Evolutionary conservation across 2,797 vertebrate species (phyloP).

Genomic region (Garrulus glandarius): DNA sequence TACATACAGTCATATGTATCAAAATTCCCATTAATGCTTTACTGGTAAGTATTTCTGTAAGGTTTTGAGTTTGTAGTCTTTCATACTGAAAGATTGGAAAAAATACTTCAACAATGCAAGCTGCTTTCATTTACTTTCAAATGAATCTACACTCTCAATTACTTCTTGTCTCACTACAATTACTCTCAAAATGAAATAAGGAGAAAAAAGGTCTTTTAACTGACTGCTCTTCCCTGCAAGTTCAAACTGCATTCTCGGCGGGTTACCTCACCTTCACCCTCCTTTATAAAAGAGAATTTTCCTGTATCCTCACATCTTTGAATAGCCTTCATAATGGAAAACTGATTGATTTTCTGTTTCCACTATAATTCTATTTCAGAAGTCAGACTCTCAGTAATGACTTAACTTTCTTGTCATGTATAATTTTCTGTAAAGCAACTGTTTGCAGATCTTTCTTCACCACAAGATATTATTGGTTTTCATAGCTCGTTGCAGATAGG

Average conservation of each 20-base stretch:
- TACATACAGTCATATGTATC: not conserved
- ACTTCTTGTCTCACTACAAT: not conserved
- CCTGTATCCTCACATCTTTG: not conserved
- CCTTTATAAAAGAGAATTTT: not conserved
- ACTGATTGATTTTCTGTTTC: not conserved
- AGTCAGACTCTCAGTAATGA: not conserved
- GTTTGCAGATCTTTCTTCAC: not conserved
- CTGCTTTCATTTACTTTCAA: not conserved
- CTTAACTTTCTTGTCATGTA: conserved; percentile 7
- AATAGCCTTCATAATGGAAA: not conserved
- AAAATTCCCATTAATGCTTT: not conserved
- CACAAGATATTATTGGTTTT: not conserved
- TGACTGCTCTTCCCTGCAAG: not conserved
- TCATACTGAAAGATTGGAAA: not conserved
- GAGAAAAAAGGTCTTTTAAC: not conserved
- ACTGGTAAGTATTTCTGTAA: not conserved
- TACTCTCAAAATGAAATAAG: conserved; percentile 5
- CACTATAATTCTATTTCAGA: not conserved
- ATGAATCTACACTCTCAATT: conserved; percentile 4
- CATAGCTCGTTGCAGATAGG: not conserved
- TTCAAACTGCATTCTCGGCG: not conserved
- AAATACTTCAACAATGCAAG: not conserved
- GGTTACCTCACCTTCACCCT: not conserved
- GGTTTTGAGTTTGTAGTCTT: not conserved
- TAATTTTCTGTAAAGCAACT: not conserved